phyloP scores from a whole-genome alignment of 2,797 vertebrate species.

The Neosalanx taihuensis region DNA sequence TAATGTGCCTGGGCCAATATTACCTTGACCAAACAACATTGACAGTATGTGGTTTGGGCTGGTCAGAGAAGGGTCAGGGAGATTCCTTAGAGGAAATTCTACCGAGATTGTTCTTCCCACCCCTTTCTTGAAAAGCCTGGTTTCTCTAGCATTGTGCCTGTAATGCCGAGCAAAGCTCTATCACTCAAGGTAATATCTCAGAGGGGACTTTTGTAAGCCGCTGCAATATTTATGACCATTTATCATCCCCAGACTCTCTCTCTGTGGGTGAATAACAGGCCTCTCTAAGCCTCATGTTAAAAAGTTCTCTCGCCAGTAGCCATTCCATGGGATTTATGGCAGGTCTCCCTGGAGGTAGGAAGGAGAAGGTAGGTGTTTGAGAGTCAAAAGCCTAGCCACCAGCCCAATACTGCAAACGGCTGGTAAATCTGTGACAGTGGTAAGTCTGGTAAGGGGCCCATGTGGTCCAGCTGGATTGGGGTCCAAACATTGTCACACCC shows the following conservation, averaged over 20 bases:
- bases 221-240: constrained; percentile 71
- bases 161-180: constrained; percentile 64
- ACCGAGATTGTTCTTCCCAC: constrained; percentile 51
- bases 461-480: no score
- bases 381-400: constrained; percentile 30
- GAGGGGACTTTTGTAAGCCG: constrained; percentile 70
- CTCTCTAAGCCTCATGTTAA: constrained; percentile 65
- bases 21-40: background rate
- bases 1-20: no score
- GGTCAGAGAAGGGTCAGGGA: background rate
- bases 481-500: no score
- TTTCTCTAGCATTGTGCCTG: constrained; percentile 54
- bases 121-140: constrained; percentile 48
- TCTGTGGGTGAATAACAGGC: constrained; percentile 63
- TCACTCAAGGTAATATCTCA: constrained; percentile 68
- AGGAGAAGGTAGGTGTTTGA: constrained; percentile 52
- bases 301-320: constrained; percentile 63
- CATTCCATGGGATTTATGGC: constrained; percentile 68
- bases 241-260: constrained; percentile 56
- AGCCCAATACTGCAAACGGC: constrained; percentile 48
- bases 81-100: constrained; percentile 55
- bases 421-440: background rate
- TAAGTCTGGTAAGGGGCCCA: no score
- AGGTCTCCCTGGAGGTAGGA: constrained; percentile 43
- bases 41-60: background rate